Evolutionary conservation across 2,113 vertebrate species (phyloP), one percentile per base, ranked within the genome.

Genomic region (Hemiscyllium ocellatum): DNA sequence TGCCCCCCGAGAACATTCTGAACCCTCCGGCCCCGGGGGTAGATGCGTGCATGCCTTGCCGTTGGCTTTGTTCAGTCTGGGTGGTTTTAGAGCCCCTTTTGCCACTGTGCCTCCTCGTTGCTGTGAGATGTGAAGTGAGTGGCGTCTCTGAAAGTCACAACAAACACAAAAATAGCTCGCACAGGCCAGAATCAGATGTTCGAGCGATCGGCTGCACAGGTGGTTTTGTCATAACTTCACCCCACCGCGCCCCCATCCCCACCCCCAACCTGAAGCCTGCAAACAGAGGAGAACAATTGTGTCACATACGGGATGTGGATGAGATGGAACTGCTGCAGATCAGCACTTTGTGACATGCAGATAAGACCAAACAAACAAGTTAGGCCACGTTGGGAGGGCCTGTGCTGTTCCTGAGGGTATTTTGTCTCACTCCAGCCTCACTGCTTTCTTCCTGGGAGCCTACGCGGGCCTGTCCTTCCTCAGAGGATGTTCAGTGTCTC

Each of bases 331-430:
- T 94, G 66, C 13, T 26, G 1, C 65, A 22, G 56, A 94, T 89
- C 86, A 61, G 26, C 26, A 1, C 86, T 90, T 17, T 90, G 66
- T 37, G 66, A 69, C 26, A 70, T 66, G n/a, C n/a, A 42, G 91
- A 94, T 94, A 26, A 94, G 91, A 70, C 91, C 69, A 22, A 47
- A n/a, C 65, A 69, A 94, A 70, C 91, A 69, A 66, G 91, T 94
- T 94, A 13, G 91, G 66, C 91, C 3, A 22, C 37, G 15, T 20
- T 20, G 3, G 10, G 26, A 90, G 87, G 85, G 87, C 87, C 87
- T 0, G 29, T 56, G 47, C 50, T 56, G 1, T 61, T 90, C 52
- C 52, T 61, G 87, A 90, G 13, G 87, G 52, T 7, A 56, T 56
- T 80, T 2, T 4, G 2, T 80, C 17, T 37, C 3, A 15, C 20